These are phyloP conservation scores for Ginglymostoma cirratum DNA, from an alignment of 2,113 vertebrate genomes.

Conservation along the genomic window DNA sequence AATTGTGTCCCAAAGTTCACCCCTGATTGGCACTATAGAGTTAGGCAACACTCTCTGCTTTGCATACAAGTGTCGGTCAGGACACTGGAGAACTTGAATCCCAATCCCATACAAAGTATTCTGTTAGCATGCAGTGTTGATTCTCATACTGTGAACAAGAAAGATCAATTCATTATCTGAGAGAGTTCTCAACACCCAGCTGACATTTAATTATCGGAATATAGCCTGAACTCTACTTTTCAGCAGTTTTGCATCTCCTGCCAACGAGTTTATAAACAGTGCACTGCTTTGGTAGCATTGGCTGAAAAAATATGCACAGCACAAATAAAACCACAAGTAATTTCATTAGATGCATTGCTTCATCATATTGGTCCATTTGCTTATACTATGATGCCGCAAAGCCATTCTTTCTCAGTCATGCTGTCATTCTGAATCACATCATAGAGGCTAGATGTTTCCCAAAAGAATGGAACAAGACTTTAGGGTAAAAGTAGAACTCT, in stretches of 20 bases:
- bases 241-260: neutral
- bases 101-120: neutral
- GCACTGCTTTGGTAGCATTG: neutral
- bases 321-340: neutral
- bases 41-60: neutral
- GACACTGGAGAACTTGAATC: neutral
- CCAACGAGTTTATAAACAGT: neutral
- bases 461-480: no score
- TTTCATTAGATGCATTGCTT: neutral
- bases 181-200: neutral
- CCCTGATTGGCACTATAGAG: neutral
- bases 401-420: no score
- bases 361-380: neutral
- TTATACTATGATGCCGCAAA: neutral
- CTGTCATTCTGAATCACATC: no score
- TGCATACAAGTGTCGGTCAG: neutral
- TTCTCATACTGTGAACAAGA: neutral
- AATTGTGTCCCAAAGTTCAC: neutral
- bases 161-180: neutral
- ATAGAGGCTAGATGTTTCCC: no score
- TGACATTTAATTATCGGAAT: neutral
- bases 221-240: neutral
- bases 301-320: neutral
- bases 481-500: no score
- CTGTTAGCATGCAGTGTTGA: neutral